Evolutionary conservation across 2,888 invertebrate species (phyloP).

Genomic region (Halictus ligatus): DNA sequence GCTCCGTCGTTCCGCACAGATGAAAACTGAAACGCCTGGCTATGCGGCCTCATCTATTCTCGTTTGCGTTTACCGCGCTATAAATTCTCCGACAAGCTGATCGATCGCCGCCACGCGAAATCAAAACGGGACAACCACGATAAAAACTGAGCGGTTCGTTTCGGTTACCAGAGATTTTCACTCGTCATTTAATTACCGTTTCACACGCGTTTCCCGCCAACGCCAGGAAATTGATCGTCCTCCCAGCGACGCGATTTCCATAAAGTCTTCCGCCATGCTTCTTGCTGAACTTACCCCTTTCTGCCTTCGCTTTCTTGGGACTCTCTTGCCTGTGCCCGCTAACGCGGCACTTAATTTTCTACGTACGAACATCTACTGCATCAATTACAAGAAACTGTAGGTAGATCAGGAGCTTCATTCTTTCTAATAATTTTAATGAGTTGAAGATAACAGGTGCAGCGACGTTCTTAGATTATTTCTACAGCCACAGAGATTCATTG

Average conservation of each 20-base stretch:
- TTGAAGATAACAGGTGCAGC: neutral
- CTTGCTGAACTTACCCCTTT: neutral
- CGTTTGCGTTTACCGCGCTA: conserved; percentile 51
- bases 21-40: conserved; percentile 50
- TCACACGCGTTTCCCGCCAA: neutral
- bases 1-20: conserved; percentile 6
- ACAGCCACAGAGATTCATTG: too few relatives aligned
- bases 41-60: conserved; percentile 56
- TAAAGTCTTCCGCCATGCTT: conserved; percentile 5
- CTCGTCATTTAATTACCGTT: conserved; percentile 5
- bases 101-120: conserved; percentile 45
- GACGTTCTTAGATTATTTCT: neutral
- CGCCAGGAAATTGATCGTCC: conserved; percentile 16
- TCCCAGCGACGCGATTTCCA: conserved; percentile 13
- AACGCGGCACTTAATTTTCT: neutral
- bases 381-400: neutral
- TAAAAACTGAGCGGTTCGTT: conserved; percentile 4
- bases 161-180: conserved; percentile 1
- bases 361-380: neutral
- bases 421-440: neutral
- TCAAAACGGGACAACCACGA: conserved; percentile 44
- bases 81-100: conserved; percentile 48
- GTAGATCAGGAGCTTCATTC: too few relatives aligned
- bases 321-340: neutral
- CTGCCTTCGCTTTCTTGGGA: neutral